Base-by-base conservation (phyloP, 2,113 vertebrate species). In the human region DNA sequence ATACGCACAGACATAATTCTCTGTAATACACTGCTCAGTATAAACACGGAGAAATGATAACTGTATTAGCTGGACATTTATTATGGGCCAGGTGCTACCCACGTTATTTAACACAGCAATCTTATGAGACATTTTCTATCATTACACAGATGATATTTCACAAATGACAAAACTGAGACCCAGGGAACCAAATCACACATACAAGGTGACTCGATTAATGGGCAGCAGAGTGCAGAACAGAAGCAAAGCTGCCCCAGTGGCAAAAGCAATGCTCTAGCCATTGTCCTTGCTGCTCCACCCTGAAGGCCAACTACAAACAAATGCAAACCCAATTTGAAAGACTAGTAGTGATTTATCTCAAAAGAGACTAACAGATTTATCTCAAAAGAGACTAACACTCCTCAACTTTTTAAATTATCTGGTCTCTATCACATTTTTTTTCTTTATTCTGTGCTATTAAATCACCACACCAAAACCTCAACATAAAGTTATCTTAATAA, bases 241-340 rank as follows among this genome's bases (percentile, higher is more conserved):
- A 93, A 11, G 9, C 61, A 8, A 43, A 43, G 20, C 6, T 3
- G 8, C 32, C n/a, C 79, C 17, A 12, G 25, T 1, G 61, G 50
- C 75, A 35, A 40, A 66, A 40, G 27, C 61, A n/a, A 32, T 1
- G 40, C 43, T 23, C 8, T 5, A 64, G 0, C 38, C 38, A 9
- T 20, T 17, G 3, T 0, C 8, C 45, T 16, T 12, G 12, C 22
- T 3, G 7, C 9, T 10, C 81, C 43, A 1, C 0, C 2, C 9
- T 3, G 0, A 95, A 84, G 75, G 55, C 17, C 78, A 45, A n/a
- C 25, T 7, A 61, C n/a, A 52, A 20, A 61, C 13, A 68, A 43
- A 59, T 1, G 23, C 57, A 78, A 57, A 16, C 32, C 40, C 50
- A 40, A 27, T 10, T 2, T 85, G 57, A 61, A 85, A 84, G 48